Evolutionary conservation across 2,888 invertebrate species (phyloP), one percentile per base, ranked within the genome.

Genomic region (Agapostemon virescens): DNA sequence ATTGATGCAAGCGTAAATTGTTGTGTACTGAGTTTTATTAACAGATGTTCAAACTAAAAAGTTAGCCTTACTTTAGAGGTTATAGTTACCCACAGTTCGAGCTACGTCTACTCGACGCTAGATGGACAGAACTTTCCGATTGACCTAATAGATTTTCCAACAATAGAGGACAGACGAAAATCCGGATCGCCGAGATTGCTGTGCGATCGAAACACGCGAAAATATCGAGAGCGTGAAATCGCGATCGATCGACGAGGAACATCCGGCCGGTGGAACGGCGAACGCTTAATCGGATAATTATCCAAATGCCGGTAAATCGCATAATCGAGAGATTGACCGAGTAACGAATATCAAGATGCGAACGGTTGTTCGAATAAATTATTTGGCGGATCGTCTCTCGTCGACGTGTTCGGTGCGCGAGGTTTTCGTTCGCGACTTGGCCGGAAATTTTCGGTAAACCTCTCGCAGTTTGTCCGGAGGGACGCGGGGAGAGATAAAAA

Each of bases 341-440:
- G 77, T 83, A 85, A 85, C 84, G 86, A 86, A 86, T 86, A 86
- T 82, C 83, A 86, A n/a, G n/a, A 86, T 83, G 83, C 71, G 15
- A 66, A 77, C 68, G 82, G 81, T 85, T 80, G 72, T 77, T 77
- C 77, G 77, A 82, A 86, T 84, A 84, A 85, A 86, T 86, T 86
- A 86, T 84, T 84, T 38, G 78, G 77, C 67, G 74, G 76, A 85
- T 85, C 75, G 78, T 82, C 74, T 45, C 55, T 58, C 7, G 23
- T 15, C 17, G n/a, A 26, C 26, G 33, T 74, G 20, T 64, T n/a
- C n/a, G 38, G 38, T 38, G 40, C 30, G 26, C 52, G 23, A 23
- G 26, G 33, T 33, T 42, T n/a, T n/a, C 40, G 58, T 58, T 33
- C 7, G 58, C 26, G 3, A 20, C 15, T 4, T 13, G n/a, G 23